A percentile compares a stretch with the other conserved stretches of the same genome.
phyloP scores from a whole-genome alignment of 1,140 invertebrate species.

The Rhyacophila brunnea region DNA sequence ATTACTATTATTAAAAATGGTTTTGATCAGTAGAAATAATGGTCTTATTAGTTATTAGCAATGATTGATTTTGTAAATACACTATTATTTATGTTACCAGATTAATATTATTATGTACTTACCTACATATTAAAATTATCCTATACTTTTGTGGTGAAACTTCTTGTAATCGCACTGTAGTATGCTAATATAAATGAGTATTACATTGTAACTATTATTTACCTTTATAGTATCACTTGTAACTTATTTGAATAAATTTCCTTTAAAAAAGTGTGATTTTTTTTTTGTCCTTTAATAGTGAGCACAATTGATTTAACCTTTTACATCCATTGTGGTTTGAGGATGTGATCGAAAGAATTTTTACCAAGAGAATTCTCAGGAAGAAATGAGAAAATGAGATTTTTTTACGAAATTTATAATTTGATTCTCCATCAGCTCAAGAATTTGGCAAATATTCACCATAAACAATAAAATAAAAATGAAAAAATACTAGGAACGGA shows the following conservation, averaged over 20 bases:
- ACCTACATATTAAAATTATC: neutral
- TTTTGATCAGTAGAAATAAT: neutral
- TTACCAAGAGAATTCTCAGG: too few relatives aligned
- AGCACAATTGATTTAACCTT: too few relatives aligned
- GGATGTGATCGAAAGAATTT: too few relatives aligned
- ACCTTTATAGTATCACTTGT: slow-evolving; percentile 5
- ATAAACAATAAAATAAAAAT: too few relatives aligned
- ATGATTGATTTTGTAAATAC: neutral
- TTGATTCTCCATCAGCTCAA: too few relatives aligned
- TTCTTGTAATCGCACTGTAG: slow-evolving; percentile 25
- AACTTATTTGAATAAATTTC: slow-evolving; percentile 3
- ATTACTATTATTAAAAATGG: too few relatives aligned
- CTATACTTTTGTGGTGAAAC: too few relatives aligned
- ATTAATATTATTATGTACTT: neutral
- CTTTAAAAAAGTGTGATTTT: neutral
- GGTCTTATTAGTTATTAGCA: neutral
- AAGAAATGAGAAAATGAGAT: too few relatives aligned
- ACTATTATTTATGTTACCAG: neutral
- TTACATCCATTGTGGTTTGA: too few relatives aligned
- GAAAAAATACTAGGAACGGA: too few relatives aligned
- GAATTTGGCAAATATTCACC: too few relatives aligned
- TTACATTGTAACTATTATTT: neutral
- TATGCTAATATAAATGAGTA: neutral
- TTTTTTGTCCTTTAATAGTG: neutral
- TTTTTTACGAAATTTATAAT: too few relatives aligned